Evolutionary conservation across 1,140 invertebrate genomes (phyloP).

Genomic region (Macrocentrus cingulum): DNA sequence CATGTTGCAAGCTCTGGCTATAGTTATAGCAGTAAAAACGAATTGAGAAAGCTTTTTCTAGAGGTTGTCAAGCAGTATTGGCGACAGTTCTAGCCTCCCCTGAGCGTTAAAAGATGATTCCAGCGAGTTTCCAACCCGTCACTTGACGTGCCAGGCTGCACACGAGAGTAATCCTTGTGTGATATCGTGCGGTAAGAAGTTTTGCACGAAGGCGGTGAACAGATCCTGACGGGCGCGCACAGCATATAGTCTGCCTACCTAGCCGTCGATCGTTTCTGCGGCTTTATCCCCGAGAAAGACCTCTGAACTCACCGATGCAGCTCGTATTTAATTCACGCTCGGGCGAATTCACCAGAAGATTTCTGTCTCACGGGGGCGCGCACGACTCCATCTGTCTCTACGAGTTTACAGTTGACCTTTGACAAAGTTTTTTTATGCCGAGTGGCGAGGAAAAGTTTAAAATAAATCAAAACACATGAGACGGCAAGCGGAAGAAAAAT

Average conservation of each 20-base stretch:
- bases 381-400: neutral
- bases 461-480: too few species aligned
- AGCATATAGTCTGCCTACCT: too few species aligned
- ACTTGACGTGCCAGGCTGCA: conserved; percentile 5
- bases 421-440: neutral
- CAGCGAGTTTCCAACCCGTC: conserved; percentile 16
- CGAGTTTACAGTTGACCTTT: conserved; percentile 1
- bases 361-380: conserved; percentile 11
- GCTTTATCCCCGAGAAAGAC: too few species aligned
- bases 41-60: conserved; percentile 16
- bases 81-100: conserved; percentile 12
- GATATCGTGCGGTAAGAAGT: neutral
- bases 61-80: conserved; percentile 19
- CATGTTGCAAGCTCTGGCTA: too few species aligned
- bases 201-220: too few species aligned
- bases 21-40: conserved; percentile 18
- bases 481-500: too few species aligned
- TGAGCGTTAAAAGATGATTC: conserved; percentile 20
- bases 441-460: too few species aligned
- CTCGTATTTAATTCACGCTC: conserved; percentile 38
- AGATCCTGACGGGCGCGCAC: too few species aligned
- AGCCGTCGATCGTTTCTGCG: too few species aligned
- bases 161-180: neutral
- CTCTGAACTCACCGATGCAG: neutral
- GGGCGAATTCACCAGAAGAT: conserved; percentile 24